Percentiles rank a stretch among this genome's conserved stretches.
Evolutionary conservation across 2,113 vertebrate species (phyloP).

Genomic region (Arvicanthis niloticus): DNA sequence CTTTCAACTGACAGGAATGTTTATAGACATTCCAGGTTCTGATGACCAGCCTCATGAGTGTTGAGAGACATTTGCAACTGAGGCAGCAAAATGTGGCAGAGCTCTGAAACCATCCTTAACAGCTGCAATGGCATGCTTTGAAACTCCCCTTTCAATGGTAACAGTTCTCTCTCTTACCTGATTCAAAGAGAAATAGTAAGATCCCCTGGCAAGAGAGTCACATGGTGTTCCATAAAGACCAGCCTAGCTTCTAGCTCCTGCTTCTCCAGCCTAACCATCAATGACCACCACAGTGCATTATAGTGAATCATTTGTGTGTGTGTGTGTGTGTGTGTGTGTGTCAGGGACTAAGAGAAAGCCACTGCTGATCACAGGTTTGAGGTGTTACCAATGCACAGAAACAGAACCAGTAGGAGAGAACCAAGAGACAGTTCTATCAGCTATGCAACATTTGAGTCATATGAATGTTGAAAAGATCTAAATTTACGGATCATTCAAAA

Average conservation of each 20-base stretch:
- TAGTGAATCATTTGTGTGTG: background rate
- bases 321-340: no score
- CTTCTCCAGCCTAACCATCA: background rate
- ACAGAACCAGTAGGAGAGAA: background rate
- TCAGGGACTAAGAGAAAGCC: background rate
- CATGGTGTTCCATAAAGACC: background rate
- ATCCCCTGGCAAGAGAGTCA: background rate
- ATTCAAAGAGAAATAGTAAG: background rate
- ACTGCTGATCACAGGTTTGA: background rate
- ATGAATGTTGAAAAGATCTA: background rate
- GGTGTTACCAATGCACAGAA: background rate
- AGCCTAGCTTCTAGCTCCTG: background rate
- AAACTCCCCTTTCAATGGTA: background rate
- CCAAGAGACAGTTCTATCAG: background rate
- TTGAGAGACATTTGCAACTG: slow-evolving; percentile 21
- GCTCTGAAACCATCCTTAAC: background rate
- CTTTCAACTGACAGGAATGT: slow-evolving; percentile 46
- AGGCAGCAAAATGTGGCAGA: background rate
- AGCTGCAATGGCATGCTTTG: background rate
- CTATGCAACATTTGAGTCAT: background rate
- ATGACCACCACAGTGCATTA: background rate
- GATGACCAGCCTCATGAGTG: background rate
- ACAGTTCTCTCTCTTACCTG: background rate
- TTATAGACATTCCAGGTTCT: slow-evolving; percentile 44
- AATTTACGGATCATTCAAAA: background rate